These are phyloP conservation scores for Formica selysi DNA, from an alignment of 1,140 invertebrate genomes.

Conservation along the genomic window DNA sequence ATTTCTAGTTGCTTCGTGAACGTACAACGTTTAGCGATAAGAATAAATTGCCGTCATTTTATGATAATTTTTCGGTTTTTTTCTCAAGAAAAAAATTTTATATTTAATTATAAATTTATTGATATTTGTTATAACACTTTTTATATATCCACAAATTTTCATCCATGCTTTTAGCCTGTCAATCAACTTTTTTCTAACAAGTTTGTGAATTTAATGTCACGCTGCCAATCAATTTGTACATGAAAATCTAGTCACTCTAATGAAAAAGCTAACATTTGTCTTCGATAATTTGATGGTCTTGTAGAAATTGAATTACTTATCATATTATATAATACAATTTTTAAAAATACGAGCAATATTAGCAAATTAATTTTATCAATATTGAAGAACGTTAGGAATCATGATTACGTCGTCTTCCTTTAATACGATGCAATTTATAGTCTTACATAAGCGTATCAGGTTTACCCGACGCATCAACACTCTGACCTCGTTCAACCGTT, in stretches of 20 bases:
- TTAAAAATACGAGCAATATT: background rate
- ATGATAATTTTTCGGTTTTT: background rate
- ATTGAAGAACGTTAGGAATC: background rate
- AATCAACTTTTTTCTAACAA: conserved; percentile 9
- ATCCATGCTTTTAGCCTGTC: background rate
- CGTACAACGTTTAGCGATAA: background rate
- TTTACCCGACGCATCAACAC: conserved; percentile 44
- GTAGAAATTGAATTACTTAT: background rate
- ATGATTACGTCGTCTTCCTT: conserved; percentile 25
- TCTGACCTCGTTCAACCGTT: conserved; percentile 68
- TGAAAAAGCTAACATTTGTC: background rate
- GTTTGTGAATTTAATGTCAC: conserved; percentile 11
- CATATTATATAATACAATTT: background rate
- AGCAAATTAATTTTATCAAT: background rate
- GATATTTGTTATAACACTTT: conserved; percentile 9
- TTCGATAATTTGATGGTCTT: background rate
- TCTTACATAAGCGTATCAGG: conserved; percentile 33
- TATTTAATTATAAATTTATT: background rate
- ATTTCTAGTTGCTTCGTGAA: background rate
- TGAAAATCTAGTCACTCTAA: background rate
- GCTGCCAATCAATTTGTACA: background rate
- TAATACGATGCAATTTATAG: conserved; percentile 62
- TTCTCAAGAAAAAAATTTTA: background rate
- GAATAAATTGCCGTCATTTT: no score
- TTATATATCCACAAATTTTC: background rate